Evolutionary conservation across 1,140 invertebrate species (phyloP), one percentile per base, ranked within the genome.

Genomic region (Ips nitidus): DNA sequence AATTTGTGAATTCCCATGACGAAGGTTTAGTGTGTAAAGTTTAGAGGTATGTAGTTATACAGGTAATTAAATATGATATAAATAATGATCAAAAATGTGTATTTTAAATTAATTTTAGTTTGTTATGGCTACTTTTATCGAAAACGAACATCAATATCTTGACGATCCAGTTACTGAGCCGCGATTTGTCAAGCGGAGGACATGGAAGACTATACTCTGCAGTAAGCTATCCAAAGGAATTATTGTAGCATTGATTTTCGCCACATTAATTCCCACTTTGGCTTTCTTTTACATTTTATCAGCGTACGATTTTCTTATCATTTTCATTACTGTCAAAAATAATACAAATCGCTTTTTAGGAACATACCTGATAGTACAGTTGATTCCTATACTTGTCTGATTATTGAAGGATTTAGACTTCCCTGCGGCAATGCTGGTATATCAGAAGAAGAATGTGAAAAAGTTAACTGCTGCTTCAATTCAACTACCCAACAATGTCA

Each of bases 381-480:
- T 64, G 53, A 64, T 22, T 6, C n/a, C 5, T 69, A 73, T 37
- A 72, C 69, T 4, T 78, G 76, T 61, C 43, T 73, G 1, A 70
- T 78, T 6, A 41, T 71, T 4, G 47, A 61, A 41, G 72, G 43
- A 39, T 79, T 73, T 52, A 68, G 75, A 66, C 67, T 79, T 22
- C 41, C 62, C 6, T 79, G 78, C 71, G 78, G 78, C 47, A 64
- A 60, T 52, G 41, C 57, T 0, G 71, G 74, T 42, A 71, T 76
- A 42, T 71, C 38, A 4, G 37, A 53, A 43, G 55, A 55, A 5
- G 66, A 75, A n/a, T 79, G 78, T 70, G 52, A 40, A 7, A 42
- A 56, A 4, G 57, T 74, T 37, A 37, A 58, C 8, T 78, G 78
- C 56, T 79, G 78, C 66, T 78, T 57, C 70, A 76, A 78, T 56